Evolutionary conservation across 1,140 invertebrate genomes (phyloP), one percentile per base, ranked within the genome.

Genomic region (Lepidurus packardi): DNA sequence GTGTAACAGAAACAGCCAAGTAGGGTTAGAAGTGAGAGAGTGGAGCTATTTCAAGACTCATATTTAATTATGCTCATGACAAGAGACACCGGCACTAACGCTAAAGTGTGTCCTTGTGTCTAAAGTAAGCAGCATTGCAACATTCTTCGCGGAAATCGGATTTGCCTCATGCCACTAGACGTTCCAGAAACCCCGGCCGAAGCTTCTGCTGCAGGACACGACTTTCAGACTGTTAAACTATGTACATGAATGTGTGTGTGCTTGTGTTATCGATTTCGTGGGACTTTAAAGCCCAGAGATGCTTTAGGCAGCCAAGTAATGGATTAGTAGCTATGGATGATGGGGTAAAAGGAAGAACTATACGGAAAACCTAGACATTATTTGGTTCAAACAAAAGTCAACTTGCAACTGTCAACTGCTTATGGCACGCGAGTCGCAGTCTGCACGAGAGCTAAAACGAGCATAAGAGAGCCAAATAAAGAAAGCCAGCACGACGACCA

Each of bases 371-470:
- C 34, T 34, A 34, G 34, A n/a, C 53, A 65, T 65, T 65, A 65
- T 21, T 65, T 21, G 53, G 53, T 65, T 65, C 53, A 65, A 65
- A 16, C 53, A 65, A 47, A 47, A 65, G 53, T n/a, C 53, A 65
- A 65, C 53, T 65, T 65, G 53, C 13, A 65, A 65, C 53, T 65
- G 53, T 65, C 53, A 65, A 65, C 53, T 65, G 53, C 53, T 65
- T 9, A 21, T 65, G 53, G 53, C 53, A 65, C 53, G 53, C 53
- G 53, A 65, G 21, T n/a, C 53, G 16, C 53, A n/a, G 53, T 65
- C 53, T 65, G 53, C 53, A 65, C 53, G 53, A 21, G 8, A 9
- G 53, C 21, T 65, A 65, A 65, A 65, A 21, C 53, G 53, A 4
- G 13, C 53, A 65, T 65, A 7, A 65, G 6, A 21, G 45, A 9